A percentile compares a stretch with the other conserved stretches of the same genome.
These are phyloP conservation scores for Scaptomyza cyrtandrae DNA, from an alignment of 2,888 invertebrate genomes.

Conservation along the genomic window DNA sequence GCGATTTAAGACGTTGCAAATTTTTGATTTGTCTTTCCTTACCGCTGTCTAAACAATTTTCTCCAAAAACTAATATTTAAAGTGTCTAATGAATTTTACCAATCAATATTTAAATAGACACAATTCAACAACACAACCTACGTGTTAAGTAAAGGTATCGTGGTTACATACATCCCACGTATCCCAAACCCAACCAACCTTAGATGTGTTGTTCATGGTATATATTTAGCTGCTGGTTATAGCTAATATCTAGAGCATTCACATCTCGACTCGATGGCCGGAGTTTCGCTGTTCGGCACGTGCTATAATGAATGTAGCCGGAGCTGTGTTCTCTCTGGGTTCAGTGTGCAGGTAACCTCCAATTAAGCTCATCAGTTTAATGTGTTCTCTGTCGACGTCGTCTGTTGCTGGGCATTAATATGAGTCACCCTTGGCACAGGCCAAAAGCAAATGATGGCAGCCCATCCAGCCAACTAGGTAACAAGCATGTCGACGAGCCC, in stretches of 20 bases:
- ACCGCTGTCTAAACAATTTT: too few relatives aligned
- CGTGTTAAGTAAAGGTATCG: background rate
- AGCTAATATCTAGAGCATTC: conserved; percentile 3
- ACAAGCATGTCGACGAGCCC: conserved; percentile 67
- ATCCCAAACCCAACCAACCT: too few relatives aligned
- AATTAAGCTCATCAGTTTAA: conserved; percentile 81
- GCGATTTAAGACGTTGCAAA: too few relatives aligned
- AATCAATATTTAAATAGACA: conserved; percentile 1
- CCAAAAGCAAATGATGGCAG: conserved; percentile 13
- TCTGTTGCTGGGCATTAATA: conserved; percentile 64
- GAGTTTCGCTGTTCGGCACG: conserved; percentile 28
- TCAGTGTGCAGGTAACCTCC: conserved; percentile 69
- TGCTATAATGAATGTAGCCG: conserved; percentile 49
- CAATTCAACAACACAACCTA: background rate
- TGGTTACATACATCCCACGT: background rate
- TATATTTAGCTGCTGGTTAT: background rate
- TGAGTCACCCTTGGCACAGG: conserved; percentile 57
- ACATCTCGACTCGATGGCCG: background rate
- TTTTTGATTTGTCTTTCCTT: too few relatives aligned
- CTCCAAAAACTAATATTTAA: too few relatives aligned
- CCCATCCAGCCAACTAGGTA: conserved; percentile 49
- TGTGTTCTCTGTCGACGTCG: conserved; percentile 67
- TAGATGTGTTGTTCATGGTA: background rate
- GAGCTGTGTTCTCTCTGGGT: conserved; percentile 30
- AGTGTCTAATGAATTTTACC: background rate